Percentiles rank a stretch among this genome's conserved stretches.
phyloP scores from a whole-genome alignment of 1,140 invertebrate species.

The Drosophila malerkotliana region DNA sequence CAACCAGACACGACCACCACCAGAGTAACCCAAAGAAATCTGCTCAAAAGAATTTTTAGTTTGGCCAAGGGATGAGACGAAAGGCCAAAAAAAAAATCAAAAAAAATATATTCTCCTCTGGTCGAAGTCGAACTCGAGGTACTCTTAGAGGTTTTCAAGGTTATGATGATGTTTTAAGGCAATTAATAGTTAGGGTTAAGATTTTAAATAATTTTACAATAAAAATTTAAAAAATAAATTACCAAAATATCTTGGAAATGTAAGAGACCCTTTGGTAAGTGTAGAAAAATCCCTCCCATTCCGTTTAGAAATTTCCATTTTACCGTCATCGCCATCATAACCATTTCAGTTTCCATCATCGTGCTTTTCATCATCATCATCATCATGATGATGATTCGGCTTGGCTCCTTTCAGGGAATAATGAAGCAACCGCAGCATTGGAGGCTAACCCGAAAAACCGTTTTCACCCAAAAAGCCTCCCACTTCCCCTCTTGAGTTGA shows the following conservation, averaged over 20 bases:
- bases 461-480: conserved; percentile 32
- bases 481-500: conserved; percentile 57
- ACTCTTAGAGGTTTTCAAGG: neutral
- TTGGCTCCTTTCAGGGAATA: conserved; percentile 16
- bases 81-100: conserved; percentile 3
- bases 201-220: no score
- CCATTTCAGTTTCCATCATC: conserved; percentile 4
- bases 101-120: no score
- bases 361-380: conserved; percentile 17
- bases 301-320: neutral
- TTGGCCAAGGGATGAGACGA: conserved; percentile 28
- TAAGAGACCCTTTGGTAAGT: neutral
- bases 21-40: conserved; percentile 45
- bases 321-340: neutral
- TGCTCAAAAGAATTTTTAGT: conserved; percentile 61
- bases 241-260: no score
- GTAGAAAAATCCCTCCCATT: neutral
- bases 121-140: neutral
- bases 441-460: conserved; percentile 41
- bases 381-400: neutral
- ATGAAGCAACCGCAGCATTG: conserved; percentile 42
- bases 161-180: no score
- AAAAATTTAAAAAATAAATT: no score
- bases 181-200: no score
- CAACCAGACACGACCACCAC: conserved; percentile 19